These are phyloP conservation scores for Budorcas taxicolor DNA, from an alignment of 2,113 vertebrate genomes.

Conservation along the genomic window DNA sequence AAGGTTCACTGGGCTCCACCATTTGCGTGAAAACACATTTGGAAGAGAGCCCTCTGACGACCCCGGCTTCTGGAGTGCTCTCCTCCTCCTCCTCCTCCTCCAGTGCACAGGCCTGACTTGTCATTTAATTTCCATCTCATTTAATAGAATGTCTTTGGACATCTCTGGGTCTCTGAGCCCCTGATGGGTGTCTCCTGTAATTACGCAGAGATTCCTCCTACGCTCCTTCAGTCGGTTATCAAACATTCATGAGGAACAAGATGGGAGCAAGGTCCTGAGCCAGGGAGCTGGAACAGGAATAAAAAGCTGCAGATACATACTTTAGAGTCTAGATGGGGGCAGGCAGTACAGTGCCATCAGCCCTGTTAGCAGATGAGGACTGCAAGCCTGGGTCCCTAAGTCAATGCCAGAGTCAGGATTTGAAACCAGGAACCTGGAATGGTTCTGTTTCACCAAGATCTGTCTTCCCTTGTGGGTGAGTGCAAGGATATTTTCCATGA, in stretches of 20 bases:
- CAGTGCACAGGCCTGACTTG: background rate
- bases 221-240: background rate
- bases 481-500: background rate
- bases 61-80: accelerated
- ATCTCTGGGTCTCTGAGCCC: background rate
- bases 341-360: background rate
- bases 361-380: background rate
- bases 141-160: constrained; percentile 25
- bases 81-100: background rate
- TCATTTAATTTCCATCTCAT: constrained; percentile 26
- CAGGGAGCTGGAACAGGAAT: background rate
- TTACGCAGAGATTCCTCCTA: background rate
- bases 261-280: background rate
- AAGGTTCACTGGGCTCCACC: background rate
- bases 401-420: background rate
- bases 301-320: background rate
- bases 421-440: background rate
- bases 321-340: background rate
- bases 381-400: background rate
- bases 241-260: background rate
- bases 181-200: background rate
- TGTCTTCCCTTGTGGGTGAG: background rate
- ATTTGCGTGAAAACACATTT: constrained; percentile 24
- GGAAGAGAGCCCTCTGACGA: background rate
- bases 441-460: background rate